A percentile compares a stretch with the other conserved stretches of the same genome.
phyloP scores from a whole-genome alignment of 2,888 invertebrate species.

The Drosophila hawaiiensis region DNA sequence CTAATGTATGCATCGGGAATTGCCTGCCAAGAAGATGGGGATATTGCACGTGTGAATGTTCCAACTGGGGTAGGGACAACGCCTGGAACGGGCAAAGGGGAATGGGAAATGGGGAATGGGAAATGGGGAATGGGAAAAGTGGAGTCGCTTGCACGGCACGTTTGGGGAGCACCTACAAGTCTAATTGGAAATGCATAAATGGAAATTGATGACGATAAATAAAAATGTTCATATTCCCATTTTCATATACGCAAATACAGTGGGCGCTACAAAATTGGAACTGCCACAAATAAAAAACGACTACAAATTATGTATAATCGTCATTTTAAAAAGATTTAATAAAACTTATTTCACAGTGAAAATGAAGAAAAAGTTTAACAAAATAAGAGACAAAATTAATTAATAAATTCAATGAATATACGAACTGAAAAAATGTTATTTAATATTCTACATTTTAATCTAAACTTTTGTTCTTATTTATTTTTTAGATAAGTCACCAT shows the following conservation, averaged over 20 bases:
- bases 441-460: not conserved
- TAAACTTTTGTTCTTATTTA: not conserved
- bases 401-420: not conserved
- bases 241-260: constrained; percentile 20
- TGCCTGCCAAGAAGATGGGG: constrained; percentile 29
- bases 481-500: not conserved
- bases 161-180: constrained; percentile 51
- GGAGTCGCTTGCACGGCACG: constrained; percentile 37
- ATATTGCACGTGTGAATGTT: constrained; percentile 73
- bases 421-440: not conserved
- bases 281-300: not conserved
- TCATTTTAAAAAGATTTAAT: not conserved
- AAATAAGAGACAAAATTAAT: not conserved
- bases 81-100: not conserved
- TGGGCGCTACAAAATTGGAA: constrained; percentile 3
- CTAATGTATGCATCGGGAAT: constrained; percentile 68
- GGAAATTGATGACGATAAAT: constrained; percentile 68
- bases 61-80: constrained; percentile 11
- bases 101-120: constrained; percentile 2
- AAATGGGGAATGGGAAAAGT: constrained; percentile 5
- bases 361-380: not conserved
- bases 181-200: constrained; percentile 75
- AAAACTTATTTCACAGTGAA: not conserved
- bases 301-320: not conserved
- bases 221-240: constrained; percentile 44